Evolutionary conservation across 2,888 invertebrate species (phyloP), one percentile per base, ranked within the genome.

Genomic region (Mongoloraphidia duomilia): DNA sequence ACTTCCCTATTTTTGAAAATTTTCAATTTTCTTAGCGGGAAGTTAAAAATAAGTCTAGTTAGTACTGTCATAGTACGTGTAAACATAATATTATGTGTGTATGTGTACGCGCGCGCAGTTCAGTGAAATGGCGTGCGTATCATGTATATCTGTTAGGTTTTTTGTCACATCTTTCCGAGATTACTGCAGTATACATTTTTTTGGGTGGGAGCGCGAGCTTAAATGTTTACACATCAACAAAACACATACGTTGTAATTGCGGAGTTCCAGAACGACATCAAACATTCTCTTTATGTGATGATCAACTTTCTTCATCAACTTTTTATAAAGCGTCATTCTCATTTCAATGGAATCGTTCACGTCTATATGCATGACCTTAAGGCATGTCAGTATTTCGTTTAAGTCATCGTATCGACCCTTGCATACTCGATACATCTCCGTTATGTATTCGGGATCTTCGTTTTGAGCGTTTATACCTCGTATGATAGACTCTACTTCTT

Each of bases 191-290:
- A n/a, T n/a, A n/a, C n/a, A n/a, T n/a, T n/a, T n/a, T n/a, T n/a
- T n/a, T n/a, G n/a, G n/a, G n/a, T n/a, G n/a, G n/a, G n/a, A n/a
- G n/a, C n/a, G n/a, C n/a, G 26, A 26, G 6, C 26, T 26, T 26
- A 1, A 6, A 13, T 41, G 8, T n/a, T 12, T 14, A 14, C n/a
- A 14, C 2, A 41, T 9, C 17, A 17, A 17, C 26, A 8, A 17
- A 36, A 10, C 26, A 38, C 41, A 61, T 63, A 79, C 79, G 58
- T 74, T 70, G 60, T 77, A 81, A 4, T 76, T 72, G 52, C 80
- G 65, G 39, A 75, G 58, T 35, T 67, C 66, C 14, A 82, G 64
- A 41, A 79, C 71, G 33, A 70, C 70, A 53, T 70, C 68, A 61
- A 81, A 82, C 2, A 69, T 64, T 49, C 61, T 57, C 50, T 67